Conservation (phyloP, 2,888 invertebrate species). For the Tridacna gigas region DNA sequence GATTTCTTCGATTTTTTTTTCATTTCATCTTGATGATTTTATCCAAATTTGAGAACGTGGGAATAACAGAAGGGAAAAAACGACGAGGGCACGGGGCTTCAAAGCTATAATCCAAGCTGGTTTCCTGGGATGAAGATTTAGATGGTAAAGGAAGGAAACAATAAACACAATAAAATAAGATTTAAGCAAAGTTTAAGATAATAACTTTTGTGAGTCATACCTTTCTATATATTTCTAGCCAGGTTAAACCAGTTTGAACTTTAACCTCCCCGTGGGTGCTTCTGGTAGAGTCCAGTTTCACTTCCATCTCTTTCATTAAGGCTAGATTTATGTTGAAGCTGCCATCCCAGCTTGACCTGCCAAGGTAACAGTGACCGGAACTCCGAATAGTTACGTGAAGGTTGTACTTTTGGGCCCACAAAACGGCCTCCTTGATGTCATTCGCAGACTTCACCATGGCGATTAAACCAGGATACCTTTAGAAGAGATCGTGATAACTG, state of each 20-base stretch:
- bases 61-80: no score
- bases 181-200: no score
- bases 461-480: constrained; percentile 45
- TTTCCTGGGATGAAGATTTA: no score
- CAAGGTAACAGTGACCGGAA: constrained; percentile 70
- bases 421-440: constrained; percentile 66
- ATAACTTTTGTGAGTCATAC: constrained; percentile 36
- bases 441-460: constrained; percentile 54
- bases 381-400: constrained; percentile 63
- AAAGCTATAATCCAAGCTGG: no score
- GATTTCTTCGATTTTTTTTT: no score
- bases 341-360: constrained; percentile 65
- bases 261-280: constrained; percentile 66
- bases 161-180: no score
- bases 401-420: constrained; percentile 66
- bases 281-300: constrained; percentile 54
- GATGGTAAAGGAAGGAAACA: no score
- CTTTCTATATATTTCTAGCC: constrained; percentile 67
- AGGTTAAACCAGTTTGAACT: constrained; percentile 64
- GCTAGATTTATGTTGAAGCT: constrained; percentile 62
- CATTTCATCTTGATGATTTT: no score
- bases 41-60: no score
- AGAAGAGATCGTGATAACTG: no score
- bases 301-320: constrained; percentile 58
- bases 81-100: no score